Base-by-base conservation (phyloP, 2,797 vertebrate species). In the Myiotriccus ornatus region DNA sequence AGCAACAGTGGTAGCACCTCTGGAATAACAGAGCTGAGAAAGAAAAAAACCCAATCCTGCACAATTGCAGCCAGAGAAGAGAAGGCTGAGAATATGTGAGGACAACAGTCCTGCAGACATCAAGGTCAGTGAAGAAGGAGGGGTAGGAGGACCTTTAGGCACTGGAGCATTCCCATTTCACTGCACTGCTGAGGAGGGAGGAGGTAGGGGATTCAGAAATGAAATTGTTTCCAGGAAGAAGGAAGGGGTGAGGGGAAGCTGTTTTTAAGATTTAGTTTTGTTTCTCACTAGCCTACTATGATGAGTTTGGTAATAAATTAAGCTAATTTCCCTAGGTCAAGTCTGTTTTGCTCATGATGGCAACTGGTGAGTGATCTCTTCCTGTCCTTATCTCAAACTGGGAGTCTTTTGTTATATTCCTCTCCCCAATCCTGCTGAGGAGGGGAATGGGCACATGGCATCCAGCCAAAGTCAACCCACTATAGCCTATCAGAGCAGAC, bases 261-360 rank as follows among this genome's bases (percentile, higher is more conserved):
- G 4, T 11, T 83, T 77, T 25, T 39, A 39, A 37, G 17, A 25
- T 56, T 49, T 69, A 7, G 7, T 28, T 62, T 62, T 41, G 32
- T 75, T 75, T 75, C 28, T 43, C 11, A 30, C 43, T n/a, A 9
- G 9, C 32, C 7, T 43, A 3, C 13, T 55, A 63, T 28, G 10
- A n/a, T 37, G 27, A 49, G 23, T 14, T 68, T 43, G 32, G 9
- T 18, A 37, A 43, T 11, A 67, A 53, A 60, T 41, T 27, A 20
- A 75, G 32, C 6, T 28, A 37, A 37, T 37, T 25, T 30, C 11
- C 27, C 11, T 16, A 35, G 7, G 5, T 6, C 0, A 0, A 56
- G 23, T 24, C 32, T 22, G 5, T 63, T 76, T 77, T 76, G 43
- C 13, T 20, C 28, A 12, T 30, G n/a, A 30, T 55, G 43, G 37